These are phyloP conservation scores for Pocillopora meandrina DNA, from an alignment of 92 coral and sea anemone species.

Conservation along the genomic window DNA sequence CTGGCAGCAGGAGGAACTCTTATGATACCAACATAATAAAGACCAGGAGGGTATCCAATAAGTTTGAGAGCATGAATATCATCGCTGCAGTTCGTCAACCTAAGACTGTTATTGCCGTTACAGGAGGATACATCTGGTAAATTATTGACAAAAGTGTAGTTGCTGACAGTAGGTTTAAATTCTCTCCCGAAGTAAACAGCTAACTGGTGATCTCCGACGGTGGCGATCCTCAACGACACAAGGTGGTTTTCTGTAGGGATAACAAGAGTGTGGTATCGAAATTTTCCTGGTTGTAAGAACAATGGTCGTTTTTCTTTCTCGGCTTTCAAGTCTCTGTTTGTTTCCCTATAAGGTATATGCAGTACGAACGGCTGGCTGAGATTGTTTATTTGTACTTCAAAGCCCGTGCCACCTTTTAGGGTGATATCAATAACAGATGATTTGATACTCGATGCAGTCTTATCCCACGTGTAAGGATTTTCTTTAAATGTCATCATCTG, in stretches of 20 bases:
- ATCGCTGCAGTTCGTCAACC: background rate
- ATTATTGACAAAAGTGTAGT: conserved; percentile 25
- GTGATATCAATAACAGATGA: conserved; percentile 73
- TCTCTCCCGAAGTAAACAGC: conserved; percentile 34
- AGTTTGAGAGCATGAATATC: conserved; percentile 19
- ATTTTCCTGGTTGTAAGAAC: conserved; percentile 25
- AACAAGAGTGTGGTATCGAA: conserved; percentile 49
- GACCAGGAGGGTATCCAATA: conserved; percentile 8
- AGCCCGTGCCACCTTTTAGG: conserved; percentile 46
- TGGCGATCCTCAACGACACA: conserved; percentile 17
- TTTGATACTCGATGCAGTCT: conserved; percentile 32
- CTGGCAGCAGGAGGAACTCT: background rate
- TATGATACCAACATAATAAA: conserved; percentile 25
- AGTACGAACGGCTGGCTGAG: conserved; percentile 50
- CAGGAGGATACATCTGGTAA: conserved; percentile 52
- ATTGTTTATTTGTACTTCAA: conserved; percentile 30
- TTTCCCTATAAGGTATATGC: conserved; percentile 36
- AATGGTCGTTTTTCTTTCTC: conserved; percentile 41
- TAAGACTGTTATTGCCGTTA: background rate
- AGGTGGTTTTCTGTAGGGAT: conserved; percentile 38
- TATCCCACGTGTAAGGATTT: conserved; percentile 73
- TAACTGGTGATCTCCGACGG: conserved; percentile 7
- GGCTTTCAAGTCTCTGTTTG: background rate
- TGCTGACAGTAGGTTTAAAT: conserved; percentile 35
- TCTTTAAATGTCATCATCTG: conserved; percentile 69